Conservation (phyloP, 2,888 invertebrate species). For the Eupithecia tripunctaria region DNA sequence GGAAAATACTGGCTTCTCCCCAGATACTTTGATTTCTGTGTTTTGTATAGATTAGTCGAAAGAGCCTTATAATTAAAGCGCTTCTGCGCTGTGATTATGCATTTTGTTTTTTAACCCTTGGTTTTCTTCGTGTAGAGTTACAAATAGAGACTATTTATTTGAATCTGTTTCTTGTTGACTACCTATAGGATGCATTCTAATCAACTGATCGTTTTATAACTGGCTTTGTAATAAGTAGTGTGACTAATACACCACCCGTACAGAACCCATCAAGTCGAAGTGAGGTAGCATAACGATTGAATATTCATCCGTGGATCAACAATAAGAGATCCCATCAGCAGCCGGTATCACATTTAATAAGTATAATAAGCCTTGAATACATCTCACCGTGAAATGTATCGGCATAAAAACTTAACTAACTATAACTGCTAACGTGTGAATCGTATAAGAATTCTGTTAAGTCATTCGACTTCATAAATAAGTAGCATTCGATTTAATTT, state of each 20-base stretch:
- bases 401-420: conserved; percentile 83
- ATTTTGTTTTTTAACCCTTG: conserved; percentile 46
- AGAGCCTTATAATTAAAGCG: conserved; percentile 76
- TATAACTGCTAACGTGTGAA: conserved; percentile 84
- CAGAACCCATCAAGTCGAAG: conserved; percentile 67
- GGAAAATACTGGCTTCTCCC: conserved; percentile 66
- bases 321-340: conserved; percentile 83
- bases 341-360: conserved; percentile 82
- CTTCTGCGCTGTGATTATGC: conserved; percentile 61
- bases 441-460: conserved; percentile 84
- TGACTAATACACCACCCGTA: conserved; percentile 58
- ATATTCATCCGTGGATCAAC: conserved; percentile 83
- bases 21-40: conserved; percentile 73
- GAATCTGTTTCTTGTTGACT: conserved; percentile 36
- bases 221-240: conserved; percentile 54
- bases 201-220: conserved; percentile 52
- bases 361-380: conserved; percentile 79
- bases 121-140: conserved; percentile 45
- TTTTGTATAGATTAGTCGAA: conserved; percentile 72
- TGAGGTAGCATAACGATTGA: conserved; percentile 79
- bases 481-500: conserved; percentile 83
- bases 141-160: conserved; percentile 35
- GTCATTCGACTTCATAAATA: conserved; percentile 84
- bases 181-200: conserved; percentile 38
- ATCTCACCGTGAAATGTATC: conserved; percentile 83